Conservation (phyloP, 2,113 vertebrate genomes). For the Peucedramus taeniatus region DNA sequence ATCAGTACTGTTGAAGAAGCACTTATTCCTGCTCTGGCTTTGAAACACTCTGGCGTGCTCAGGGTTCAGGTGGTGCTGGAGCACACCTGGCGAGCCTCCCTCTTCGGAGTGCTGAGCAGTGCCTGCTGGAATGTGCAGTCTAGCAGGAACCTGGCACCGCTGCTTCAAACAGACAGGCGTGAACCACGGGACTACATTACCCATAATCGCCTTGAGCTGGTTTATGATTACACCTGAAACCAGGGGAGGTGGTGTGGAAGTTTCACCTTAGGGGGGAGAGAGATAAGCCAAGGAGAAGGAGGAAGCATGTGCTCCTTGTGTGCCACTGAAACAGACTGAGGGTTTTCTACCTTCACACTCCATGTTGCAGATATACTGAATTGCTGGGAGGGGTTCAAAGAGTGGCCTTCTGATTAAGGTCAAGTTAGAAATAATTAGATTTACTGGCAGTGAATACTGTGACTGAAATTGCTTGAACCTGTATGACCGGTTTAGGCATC, state of each 20-base stretch:
- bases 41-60: background rate
- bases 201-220: constrained; percentile 51
- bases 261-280: constrained; percentile 46
- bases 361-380: background rate
- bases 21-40: background rate
- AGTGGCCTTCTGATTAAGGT: background rate
- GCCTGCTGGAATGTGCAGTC: constrained; percentile 65
- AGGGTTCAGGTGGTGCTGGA: background rate
- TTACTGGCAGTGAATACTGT: background rate
- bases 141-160: background rate
- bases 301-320: background rate
- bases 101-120: background rate
- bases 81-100: background rate
- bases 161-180: background rate
- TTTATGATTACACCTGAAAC: constrained; percentile 67
- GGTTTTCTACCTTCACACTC: background rate
- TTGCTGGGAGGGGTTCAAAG: background rate
- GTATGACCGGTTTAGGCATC: constrained; percentile 35
- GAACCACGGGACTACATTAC: constrained; percentile 62
- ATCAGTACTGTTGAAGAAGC: background rate
- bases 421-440: background rate
- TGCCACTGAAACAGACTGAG: background rate
- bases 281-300: background rate
- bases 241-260: constrained; percentile 7
- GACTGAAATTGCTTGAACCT: background rate